phyloP scores from a whole-genome alignment of 1,140 invertebrate genomes.

The Lucilia cuprina region DNA sequence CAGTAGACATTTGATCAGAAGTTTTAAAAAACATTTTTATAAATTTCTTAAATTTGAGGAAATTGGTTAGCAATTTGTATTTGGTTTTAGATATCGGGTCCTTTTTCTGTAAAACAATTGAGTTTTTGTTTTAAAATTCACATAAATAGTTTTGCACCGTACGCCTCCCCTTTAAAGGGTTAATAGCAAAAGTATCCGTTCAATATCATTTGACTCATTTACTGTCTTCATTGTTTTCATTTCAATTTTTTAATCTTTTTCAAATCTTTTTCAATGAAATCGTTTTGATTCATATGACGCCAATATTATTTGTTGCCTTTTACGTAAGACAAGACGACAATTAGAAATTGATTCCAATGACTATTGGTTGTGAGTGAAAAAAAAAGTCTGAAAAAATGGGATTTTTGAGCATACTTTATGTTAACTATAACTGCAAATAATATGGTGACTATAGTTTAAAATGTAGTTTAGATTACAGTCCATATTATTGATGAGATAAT shows the following conservation, averaged over 20 bases:
- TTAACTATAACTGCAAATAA: no score
- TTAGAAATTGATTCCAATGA: neutral
- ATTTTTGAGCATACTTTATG: no score
- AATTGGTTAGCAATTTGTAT: no score
- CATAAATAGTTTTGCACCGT: no score
- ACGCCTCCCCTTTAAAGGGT: neutral
- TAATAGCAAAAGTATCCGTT: neutral
- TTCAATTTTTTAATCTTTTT: conserved; percentile 26
- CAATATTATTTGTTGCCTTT: neutral
- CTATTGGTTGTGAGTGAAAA: neutral
- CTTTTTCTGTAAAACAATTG: no score
- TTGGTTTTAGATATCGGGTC: no score
- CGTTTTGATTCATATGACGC: conserved; percentile 24
- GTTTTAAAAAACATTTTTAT: no score
- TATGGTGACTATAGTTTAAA: no score
- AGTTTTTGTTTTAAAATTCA: no score
- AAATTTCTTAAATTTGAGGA: no score
- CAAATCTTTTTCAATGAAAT: conserved; percentile 24
- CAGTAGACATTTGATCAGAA: neutral
- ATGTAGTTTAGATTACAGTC: no score
- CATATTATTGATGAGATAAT: no score
- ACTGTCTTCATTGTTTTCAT: neutral
- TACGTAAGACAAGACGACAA: neutral
- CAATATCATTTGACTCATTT: conserved; percentile 8
- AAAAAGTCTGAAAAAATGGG: neutral